Evolutionary conservation across 2,113 vertebrate species (phyloP), one percentile per base, ranked within the genome.

Genomic region (Alligator sinensis): DNA sequence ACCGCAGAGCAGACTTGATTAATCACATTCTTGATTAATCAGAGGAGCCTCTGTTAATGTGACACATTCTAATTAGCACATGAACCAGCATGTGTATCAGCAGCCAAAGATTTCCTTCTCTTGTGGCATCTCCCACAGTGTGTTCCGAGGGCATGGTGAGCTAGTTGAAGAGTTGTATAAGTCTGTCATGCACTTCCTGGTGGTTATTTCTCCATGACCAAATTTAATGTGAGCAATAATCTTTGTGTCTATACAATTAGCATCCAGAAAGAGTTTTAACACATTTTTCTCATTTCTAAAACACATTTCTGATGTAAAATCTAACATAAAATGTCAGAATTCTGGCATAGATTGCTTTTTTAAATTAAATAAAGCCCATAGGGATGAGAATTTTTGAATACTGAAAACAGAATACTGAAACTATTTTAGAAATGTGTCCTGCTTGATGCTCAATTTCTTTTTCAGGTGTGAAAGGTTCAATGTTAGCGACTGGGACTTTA

Each of bases 391-490:
- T 30, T 88, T 15, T 38, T 75, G 82, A 90, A 91, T 92, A 63
- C 24, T 60, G 76, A 80, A 92, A 91, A 84, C 11, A 70, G 68
- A 5, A 4, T 82, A 2, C 92, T 96, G 30, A 94, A 94, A 81
- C 27, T 84, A 11, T 96, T 85, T 62, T 90, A 30, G 17, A 54
- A 64, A 5, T 94, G 63, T 93, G n/a, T 91, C 1, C 80, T 94
- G 15, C 15, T 76, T 96, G 64, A 78, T 78, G 38, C 0, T 4
- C 22, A 5, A 3, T 72, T 21, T 85, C 86, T 68, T 22, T 88
- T 90, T 62, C 9, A 93, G 27, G 47, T 75, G 38, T 92, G 93
- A 88, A 78, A 77, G 27, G 38, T 94, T 90, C 38, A 96, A 57
- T 19, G 64, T 78, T 87, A 79, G 25, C 86, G 14, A 93, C 90